These are phyloP conservation scores for Aradophagus sp. DNA, from an alignment of 1,140 invertebrate species.

Conservation along the genomic window DNA sequence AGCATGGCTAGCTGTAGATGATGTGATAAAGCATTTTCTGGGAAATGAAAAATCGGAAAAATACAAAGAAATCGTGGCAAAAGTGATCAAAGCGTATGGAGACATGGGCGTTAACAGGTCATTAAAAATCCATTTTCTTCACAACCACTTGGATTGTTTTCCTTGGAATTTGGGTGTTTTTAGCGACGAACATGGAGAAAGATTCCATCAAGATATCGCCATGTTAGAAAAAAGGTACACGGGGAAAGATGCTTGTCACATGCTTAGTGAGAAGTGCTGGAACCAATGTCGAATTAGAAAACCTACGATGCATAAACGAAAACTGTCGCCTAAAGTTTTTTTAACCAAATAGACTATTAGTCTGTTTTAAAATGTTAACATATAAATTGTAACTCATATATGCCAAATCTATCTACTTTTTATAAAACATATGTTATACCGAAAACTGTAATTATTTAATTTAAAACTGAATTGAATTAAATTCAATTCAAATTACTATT, in stretches of 20 bases:
- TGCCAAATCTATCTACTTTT: too few species aligned
- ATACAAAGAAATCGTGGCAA: constrained; percentile 45
- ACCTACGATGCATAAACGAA: too few species aligned
- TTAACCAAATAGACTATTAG: too few species aligned
- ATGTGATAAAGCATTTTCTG: constrained; percentile 44
- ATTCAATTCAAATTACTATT: too few species aligned
- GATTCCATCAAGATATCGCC: constrained; percentile 65
- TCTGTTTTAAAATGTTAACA: too few species aligned
- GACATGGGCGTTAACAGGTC: constrained; percentile 55
- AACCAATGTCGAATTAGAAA: constrained; percentile 3
- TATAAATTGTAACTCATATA: too few species aligned
- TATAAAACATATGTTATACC: too few species aligned
- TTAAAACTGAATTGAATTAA: too few species aligned
- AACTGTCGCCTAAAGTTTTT: too few species aligned
- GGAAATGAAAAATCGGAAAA: constrained; percentile 54
- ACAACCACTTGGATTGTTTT: constrained; percentile 65
- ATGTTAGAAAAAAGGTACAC: constrained; percentile 60
- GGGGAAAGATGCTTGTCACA: constrained; percentile 20
- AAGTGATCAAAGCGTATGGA: constrained; percentile 45
- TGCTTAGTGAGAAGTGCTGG: constrained; percentile 11
- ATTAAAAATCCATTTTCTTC: constrained; percentile 65
- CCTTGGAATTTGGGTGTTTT: constrained; percentile 55
- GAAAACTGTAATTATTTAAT: too few species aligned
- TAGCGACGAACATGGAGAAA: constrained; percentile 64
- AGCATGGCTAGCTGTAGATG: background rate